Conservation (phyloP, 1,140 invertebrate genomes). For the Mya arenaria region DNA sequence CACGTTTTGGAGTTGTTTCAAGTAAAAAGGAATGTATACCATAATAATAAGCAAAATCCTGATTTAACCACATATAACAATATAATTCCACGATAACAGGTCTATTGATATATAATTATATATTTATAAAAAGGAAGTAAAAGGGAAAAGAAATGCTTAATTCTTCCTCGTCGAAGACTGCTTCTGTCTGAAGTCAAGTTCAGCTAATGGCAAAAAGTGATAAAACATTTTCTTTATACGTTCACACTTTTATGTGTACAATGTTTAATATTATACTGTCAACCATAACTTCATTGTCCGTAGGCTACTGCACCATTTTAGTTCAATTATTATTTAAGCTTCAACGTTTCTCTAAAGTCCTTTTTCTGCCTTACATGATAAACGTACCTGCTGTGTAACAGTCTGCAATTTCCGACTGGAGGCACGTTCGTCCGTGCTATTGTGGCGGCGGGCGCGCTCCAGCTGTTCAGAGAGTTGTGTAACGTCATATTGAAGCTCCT, state of each 20-base stretch:
- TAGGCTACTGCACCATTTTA: too few relatives aligned
- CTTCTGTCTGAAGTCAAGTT: background rate
- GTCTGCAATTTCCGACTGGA: conserved; percentile 91
- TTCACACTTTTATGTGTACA: background rate
- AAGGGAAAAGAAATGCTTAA: background rate
- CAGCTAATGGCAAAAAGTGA: background rate
- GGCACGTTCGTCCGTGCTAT: conserved; percentile 89
- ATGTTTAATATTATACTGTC: too few relatives aligned
- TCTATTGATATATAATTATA: too few relatives aligned
- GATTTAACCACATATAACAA: too few relatives aligned
- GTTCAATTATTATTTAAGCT: background rate
- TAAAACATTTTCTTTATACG: background rate
- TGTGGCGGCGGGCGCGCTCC: conserved; percentile 84
- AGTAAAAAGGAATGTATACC: too few relatives aligned
- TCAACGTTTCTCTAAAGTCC: background rate
- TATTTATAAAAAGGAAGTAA: background rate
- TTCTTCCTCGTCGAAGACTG: background rate
- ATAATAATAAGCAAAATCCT: too few relatives aligned
- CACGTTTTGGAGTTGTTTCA: too few relatives aligned
- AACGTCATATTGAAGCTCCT: conserved; percentile 94
- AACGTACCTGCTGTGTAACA: conserved; percentile 88
- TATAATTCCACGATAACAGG: too few relatives aligned
- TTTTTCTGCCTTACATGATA: background rate
- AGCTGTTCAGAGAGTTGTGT: conserved; percentile 86
- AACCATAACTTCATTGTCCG: too few relatives aligned